Evolutionary conservation across 2,113 vertebrate species (phyloP), one percentile per base, ranked within the genome.

Genomic region (Pantherophis guttatus): DNA sequence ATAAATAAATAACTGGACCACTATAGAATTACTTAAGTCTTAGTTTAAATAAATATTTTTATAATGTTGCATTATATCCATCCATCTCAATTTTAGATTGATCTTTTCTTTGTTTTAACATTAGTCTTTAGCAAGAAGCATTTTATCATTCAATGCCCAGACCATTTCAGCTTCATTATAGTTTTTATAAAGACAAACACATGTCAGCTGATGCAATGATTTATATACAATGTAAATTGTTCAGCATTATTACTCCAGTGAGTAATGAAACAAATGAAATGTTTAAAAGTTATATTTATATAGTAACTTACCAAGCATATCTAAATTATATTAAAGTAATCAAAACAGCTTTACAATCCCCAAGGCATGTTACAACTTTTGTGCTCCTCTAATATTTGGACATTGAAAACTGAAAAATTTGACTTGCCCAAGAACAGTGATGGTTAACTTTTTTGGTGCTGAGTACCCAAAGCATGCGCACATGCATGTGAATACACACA

Each of bases 131-230:
- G 58, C 50, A 87, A 23, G 24, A 48, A 93, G 48, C 5, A 87
- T 90, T 90, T 91, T 87, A 87, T 89, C 58, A 93, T 50, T 91
- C 89, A 90, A 3, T 86, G 24, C 50, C 70, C 87, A 86, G 24
- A 12, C 89, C 91, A 90, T 94, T 94, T 94, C 75, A 87, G 24
- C 75, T 92, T 92, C 33, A 86, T 90, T 86, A 54, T 11, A 90
- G 48, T 26, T 58, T 90, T 90, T 86, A 55, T 62, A 89, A 9
- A 59, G 53, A 39, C 86, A 93, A 91, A 81, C 58, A 23, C 26
- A 52, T 88, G 4, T 59, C 86, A 92, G 55, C 50, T 39, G 19
- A 62, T 29, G n/a, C 26, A 85, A 86, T 90, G 70, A 92, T 94
- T 92, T 94, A 94, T 65, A 54, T 9, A 24, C n/a, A 24, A 2